Percentiles rank a stretch among this genome's conserved stretches.
phyloP scores from a whole-genome alignment of 2,888 invertebrate genomes.

The Drosophila fulvimacula region DNA sequence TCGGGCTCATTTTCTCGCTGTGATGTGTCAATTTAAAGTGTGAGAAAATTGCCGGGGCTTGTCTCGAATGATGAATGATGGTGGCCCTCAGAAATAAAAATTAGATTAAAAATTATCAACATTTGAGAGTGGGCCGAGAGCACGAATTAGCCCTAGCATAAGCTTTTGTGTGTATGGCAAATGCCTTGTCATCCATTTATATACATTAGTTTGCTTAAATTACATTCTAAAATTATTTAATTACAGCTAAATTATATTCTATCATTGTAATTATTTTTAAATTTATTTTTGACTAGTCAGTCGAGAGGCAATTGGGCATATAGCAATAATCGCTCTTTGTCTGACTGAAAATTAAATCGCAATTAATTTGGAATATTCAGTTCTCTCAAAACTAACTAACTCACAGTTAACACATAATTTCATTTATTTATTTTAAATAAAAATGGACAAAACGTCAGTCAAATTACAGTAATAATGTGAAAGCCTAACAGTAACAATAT shows the following conservation, averaged over 20 bases:
- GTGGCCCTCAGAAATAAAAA: conserved; percentile 42
- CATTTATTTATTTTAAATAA: no score
- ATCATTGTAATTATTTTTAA: no score
- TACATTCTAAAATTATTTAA: not conserved
- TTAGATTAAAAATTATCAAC: conserved; percentile 15
- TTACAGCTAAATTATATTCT: not conserved
- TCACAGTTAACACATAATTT: no score
- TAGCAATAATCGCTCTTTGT: not conserved
- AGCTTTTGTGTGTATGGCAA: not conserved
- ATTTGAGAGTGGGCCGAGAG: not conserved
- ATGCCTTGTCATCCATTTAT: not conserved
- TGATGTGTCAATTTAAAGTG: conserved; percentile 80
- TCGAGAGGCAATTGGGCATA: not conserved
- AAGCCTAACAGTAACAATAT: no score
- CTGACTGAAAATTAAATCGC: not conserved
- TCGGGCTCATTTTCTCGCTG: conserved; percentile 30
- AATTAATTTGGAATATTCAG: not conserved
- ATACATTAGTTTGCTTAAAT: not conserved
- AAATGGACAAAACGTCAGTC: no score
- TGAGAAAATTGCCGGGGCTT: conserved; percentile 67
- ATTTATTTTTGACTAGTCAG: no score
- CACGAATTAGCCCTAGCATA: conserved; percentile 2
- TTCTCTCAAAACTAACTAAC: no score
- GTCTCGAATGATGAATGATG: conserved; percentile 61
- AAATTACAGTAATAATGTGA: no score